Base-by-base conservation (phyloP, 2,888 invertebrate genomes). In the Spilarctia lutea region DNA sequence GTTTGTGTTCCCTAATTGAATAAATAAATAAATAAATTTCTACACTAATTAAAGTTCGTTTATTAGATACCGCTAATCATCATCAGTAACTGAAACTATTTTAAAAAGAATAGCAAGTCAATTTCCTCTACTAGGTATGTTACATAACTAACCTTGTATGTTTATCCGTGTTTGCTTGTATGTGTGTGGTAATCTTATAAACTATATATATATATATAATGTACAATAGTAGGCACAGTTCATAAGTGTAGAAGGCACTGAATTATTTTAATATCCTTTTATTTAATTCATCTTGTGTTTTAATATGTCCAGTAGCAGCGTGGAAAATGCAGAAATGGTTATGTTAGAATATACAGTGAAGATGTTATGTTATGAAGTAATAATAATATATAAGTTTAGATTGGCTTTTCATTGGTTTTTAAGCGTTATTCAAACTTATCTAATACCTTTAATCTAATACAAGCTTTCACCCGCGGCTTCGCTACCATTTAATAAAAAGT, bases 221-320 rank as follows among this genome's bases (percentile, higher is more conserved):
- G 86, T 83, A 84, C 76, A 80, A 79, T 85, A 60, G 27, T 76
- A 92, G 92, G 91, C 91, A 92, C 92, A 79, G 79, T 78, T 91
- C 90, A 91, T 91, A 90, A 90, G 89, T 89, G 70, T 65, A 33
- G 60, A 76, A 84, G 84, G 84, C 85, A 84, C 85, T 74, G 78
- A 67, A 76, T 20, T 80, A 83, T 73, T 65, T 68, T 74, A 72
- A 24, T 52, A 16, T 48, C 20, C 16, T 56, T 52, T 75, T 86
- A 80, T 79, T 72, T 73, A 78, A 73, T 84, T 91, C 89, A 92
- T 93, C 93, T 93, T 85, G 83, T 75, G 74, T 76, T 39, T 39
- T 3, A n/a, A 39, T 39, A 56, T 39, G 79, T 93, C 94, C 94
- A 73, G 76, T 16, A 76, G 94, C 91, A 82, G 95, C 95, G 91